phyloP scores from a whole-genome alignment of 2,797 vertebrate genomes.

The Urosaurus nigricauda region DNA sequence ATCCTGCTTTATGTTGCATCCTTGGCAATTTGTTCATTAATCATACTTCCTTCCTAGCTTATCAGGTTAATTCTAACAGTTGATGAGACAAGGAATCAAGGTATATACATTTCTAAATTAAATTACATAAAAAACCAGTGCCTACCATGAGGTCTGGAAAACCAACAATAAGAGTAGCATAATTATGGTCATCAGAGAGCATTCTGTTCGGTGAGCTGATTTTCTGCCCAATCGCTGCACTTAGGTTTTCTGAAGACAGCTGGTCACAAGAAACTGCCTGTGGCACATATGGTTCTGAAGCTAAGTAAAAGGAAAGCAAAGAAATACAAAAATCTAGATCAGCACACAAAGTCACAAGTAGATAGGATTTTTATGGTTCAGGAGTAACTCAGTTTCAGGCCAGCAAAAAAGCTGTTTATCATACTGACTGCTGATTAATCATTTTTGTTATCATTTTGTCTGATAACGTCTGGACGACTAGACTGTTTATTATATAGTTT shows the following conservation, averaged over 20 bases:
- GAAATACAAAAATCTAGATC: slow-evolving; percentile 44
- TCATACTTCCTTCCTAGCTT: background rate
- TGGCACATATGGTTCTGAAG: slow-evolving; percentile 75
- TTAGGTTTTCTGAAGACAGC: slow-evolving; percentile 92
- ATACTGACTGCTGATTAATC: no score
- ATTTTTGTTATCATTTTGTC: no score
- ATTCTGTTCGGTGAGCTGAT: slow-evolving; percentile 94
- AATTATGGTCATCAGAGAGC: slow-evolving; percentile 85
- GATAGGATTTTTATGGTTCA: background rate
- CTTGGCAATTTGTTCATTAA: background rate
- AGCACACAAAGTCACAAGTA: background rate
- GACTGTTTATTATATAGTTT: no score
- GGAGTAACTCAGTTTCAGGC: background rate
- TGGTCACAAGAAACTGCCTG: slow-evolving; percentile 89
- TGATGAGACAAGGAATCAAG: slow-evolving; percentile 23
- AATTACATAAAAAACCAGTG: background rate
- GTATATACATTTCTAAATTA: slow-evolving; percentile 33
- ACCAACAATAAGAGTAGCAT: slow-evolving; percentile 88
- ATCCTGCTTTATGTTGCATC: background rate
- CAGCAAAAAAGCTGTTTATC: background rate
- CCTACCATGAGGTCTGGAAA: slow-evolving; percentile 96
- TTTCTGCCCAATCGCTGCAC: slow-evolving; percentile 90
- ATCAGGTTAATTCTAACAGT: slow-evolving; percentile 37
- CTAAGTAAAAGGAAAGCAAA: slow-evolving; percentile 72
- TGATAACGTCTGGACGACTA: no score